Conservation (phyloP, 2,113 vertebrate species). For the Columbina picui region DNA sequence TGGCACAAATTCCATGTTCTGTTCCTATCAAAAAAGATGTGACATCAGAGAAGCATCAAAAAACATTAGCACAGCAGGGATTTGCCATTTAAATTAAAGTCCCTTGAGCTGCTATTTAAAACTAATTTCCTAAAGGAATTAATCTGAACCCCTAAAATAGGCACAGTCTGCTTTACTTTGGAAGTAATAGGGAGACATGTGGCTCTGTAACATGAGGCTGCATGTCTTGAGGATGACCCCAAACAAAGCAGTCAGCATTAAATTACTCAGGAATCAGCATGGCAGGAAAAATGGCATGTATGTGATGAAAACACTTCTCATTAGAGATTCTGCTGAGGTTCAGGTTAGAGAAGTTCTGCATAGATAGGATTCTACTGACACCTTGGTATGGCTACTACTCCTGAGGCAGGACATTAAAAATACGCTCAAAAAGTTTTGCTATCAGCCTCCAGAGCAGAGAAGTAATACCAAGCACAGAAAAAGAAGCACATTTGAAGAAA, state of each 20-base stretch:
- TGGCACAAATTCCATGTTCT: neutral
- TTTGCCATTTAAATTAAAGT: neutral
- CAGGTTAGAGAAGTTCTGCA: neutral
- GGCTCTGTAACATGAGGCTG: neutral
- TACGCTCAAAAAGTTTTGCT: neutral
- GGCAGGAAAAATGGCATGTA: neutral
- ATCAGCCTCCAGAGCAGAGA: neutral
- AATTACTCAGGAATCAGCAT: neutral
- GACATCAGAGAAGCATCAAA: neutral
- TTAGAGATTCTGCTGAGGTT: neutral
- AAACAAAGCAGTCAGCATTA: neutral
- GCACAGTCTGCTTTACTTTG: neutral
- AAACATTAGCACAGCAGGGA: neutral
- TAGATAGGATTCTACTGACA: neutral
- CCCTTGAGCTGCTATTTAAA: neutral
- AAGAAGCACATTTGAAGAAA: neutral
- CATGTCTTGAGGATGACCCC: accelerated
- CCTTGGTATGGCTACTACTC: neutral
- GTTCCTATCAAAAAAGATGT: neutral
- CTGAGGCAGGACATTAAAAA: neutral
- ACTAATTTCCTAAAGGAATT: neutral
- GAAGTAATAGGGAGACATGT: neutral
- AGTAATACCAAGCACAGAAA: neutral
- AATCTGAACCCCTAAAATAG: neutral
- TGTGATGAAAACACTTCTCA: neutral